Percentiles rank a stretch among this genome's conserved stretches.
phyloP scores from a whole-genome alignment of 2,888 invertebrate species.

The Ormyrus rosae region DNA sequence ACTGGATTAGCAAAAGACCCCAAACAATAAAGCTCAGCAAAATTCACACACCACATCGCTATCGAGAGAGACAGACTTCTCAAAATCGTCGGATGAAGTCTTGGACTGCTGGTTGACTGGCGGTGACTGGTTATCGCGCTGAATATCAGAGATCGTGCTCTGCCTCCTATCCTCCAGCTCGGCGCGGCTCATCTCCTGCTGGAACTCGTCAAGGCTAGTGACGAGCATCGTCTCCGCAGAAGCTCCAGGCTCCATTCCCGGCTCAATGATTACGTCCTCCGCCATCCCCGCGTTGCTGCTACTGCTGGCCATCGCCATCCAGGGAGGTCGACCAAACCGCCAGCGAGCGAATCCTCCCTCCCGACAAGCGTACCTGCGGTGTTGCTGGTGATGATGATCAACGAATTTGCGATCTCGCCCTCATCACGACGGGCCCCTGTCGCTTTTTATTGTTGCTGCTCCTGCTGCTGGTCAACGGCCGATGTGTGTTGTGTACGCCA shows the following conservation, averaged over 20 bases:
- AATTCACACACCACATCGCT: constrained; percentile 38
- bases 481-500: constrained; percentile 17
- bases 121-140: not conserved
- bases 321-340: no score
- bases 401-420: not conserved
- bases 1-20: no score
- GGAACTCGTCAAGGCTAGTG: constrained; percentile 84
- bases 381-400: no score
- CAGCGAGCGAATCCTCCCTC: not conserved
- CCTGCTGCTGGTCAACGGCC: constrained; percentile 32
- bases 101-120: constrained; percentile 71
- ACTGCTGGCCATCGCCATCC: not conserved
- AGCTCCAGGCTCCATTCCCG: constrained; percentile 79
- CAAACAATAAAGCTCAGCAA: not conserved
- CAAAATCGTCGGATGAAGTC: constrained; percentile 63
- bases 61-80: constrained; percentile 39
- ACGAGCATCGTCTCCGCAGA: constrained; percentile 83
- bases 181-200: constrained; percentile 80
- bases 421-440: constrained; percentile 17
- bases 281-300: not conserved
- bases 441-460: not conserved
- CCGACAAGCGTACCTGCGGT: no score
- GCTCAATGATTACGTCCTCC: constrained; percentile 51
- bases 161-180: constrained; percentile 73
- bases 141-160: constrained; percentile 21